phyloP scores from a whole-genome alignment of 2,113 vertebrate genomes.

The Peromyscus maniculatus region DNA sequence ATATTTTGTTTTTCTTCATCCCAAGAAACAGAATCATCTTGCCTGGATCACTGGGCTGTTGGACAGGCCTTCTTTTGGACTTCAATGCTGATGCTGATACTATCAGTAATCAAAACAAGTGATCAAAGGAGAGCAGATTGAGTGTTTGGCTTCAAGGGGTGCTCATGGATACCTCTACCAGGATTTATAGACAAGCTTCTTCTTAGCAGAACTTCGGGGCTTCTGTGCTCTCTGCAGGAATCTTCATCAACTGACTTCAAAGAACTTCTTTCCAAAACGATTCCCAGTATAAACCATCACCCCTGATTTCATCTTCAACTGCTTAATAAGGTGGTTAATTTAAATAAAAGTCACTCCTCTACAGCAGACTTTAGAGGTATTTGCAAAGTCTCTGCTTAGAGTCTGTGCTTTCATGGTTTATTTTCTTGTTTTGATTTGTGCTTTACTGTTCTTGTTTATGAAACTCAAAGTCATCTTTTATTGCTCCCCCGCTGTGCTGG shows the following conservation, averaged over 20 bases:
- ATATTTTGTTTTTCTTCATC: neutral
- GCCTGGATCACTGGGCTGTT: neutral
- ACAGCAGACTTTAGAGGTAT: constrained; percentile 26
- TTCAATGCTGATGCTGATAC: constrained; percentile 41
- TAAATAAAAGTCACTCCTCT: constrained; percentile 21
- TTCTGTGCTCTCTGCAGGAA: neutral
- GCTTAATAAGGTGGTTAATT: constrained; percentile 26
- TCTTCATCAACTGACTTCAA: constrained; percentile 11
- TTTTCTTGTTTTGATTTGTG: constrained; percentile 34
- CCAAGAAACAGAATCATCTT: neutral
- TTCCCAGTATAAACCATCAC: constrained; percentile 10
- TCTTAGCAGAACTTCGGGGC: neutral
- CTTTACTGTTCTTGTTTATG: constrained; percentile 8
- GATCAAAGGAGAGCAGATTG: neutral
- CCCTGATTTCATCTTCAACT: constrained; percentile 7
- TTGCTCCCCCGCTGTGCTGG: neutral
- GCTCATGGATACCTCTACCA: neutral
- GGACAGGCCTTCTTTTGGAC: neutral
- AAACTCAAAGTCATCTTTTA: neutral
- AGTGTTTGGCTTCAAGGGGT: neutral
- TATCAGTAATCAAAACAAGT: constrained; percentile 34
- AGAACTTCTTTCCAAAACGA: constrained; percentile 20
- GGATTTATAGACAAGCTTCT: neutral
- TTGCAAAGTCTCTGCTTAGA: neutral
- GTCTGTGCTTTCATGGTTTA: neutral